Percentiles rank a stretch among this genome's conserved stretches.
phyloP scores from a whole-genome alignment of 2,888 invertebrate genomes.

The Capitulum mitella region DNA sequence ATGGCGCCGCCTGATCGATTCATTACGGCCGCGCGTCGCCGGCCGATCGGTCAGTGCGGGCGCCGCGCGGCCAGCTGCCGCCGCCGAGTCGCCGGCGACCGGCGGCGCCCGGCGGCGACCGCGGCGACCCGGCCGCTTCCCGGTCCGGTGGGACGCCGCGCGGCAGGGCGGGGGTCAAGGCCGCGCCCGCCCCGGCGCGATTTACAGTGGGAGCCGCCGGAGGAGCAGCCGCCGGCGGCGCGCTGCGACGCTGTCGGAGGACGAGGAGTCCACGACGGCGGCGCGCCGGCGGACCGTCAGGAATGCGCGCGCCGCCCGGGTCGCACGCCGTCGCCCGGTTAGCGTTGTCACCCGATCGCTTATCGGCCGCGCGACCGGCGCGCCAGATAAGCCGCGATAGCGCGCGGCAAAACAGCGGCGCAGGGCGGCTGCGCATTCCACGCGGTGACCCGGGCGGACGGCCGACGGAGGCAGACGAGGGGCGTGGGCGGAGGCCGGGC shows the following conservation, averaged over 20 bases:
- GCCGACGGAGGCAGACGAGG: background rate
- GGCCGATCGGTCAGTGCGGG: no score
- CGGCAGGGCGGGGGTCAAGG: no score
- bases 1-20: background rate
- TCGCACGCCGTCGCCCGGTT: background rate
- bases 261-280: no score
- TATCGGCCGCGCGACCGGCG: background rate
- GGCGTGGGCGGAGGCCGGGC: background rate
- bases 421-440: background rate
- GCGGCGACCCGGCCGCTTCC: no score
- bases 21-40: background rate
- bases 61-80: background rate
- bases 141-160: no score
- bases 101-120: background rate
- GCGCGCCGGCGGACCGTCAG: background rate
- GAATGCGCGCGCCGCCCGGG: background rate
- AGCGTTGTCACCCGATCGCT: background rate
- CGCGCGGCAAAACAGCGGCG: conserved; percentile 19
- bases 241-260: no score
- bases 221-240: no score
- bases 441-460: background rate
- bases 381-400: conserved; percentile 21
- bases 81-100: background rate
- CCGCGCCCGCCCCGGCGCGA: no score
- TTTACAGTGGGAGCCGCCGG: no score